Base-by-base conservation (phyloP, 2,113 vertebrate genomes). In the Etia nguti region DNA sequence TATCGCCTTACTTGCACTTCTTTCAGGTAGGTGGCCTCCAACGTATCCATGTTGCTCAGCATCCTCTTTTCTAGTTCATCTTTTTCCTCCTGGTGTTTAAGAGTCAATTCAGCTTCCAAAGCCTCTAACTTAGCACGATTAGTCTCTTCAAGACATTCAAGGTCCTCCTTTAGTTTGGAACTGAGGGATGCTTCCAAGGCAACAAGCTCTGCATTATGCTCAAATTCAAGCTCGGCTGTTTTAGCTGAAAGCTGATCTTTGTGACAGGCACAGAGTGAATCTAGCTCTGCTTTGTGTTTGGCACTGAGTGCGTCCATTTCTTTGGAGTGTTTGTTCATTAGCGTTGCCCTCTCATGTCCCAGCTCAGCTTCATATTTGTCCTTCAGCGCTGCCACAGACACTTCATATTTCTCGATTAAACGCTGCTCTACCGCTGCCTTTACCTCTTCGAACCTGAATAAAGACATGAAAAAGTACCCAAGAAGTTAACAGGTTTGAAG, bases 21-120 rank as follows among this genome's bases (percentile, higher is more conserved):
- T 84, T 96, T 94, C 11, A 98, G 85, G 91, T 97, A 98, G 3
- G 97, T 96, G 0, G 95, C 94, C 89, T 98, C 98, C 90, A 98
- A 85, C 2, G 96, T 97, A 86, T 98, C 97, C 95, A 98, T 97
- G 88, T 96, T 97, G 20, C 96, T 94, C 87, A 97, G 89, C 89
- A 98, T 96, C 82, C 96, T 97, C 20, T 88, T 88, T 90, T 98
- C 97, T 79, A 98, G 80, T 29, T 97, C 96, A 13, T 97, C 94
- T 1, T 95, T 87, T 26, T 97, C 97, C 18, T 96, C 92, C 79
- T 95, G 94, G 82, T 98, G 97, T 77, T 95, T 95, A 8, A 57
- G 26, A 87, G 93, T 90, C 20, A 97, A 75, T 8, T 97, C 96
- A 1, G 96, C 94, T 87, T 95, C 91, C 26, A 83, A 92, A 12